Evolutionary conservation across 2,888 invertebrate genomes (phyloP), one percentile per base, ranked within the genome.

Genomic region (Pycnomerus fuliginosus): DNA sequence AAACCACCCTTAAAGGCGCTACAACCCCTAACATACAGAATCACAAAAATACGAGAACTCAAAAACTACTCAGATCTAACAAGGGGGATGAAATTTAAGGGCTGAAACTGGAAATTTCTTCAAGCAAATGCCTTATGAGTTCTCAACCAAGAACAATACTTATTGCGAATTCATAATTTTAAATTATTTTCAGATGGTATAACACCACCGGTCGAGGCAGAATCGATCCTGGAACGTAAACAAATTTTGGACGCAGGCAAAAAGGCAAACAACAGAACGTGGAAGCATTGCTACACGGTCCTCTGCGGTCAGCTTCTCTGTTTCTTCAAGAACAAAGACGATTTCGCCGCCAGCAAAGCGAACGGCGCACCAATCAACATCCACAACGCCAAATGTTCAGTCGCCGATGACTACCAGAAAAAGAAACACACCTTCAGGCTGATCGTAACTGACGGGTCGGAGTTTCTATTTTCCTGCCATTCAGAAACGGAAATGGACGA

Each of bases 241-340:
- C 97, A 98, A 67, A 92, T 96, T 58, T 77, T 93, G 0, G 91
- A 92, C 44, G 85, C 88, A 47, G 96, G 96, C 5, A 95, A 94
- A 73, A 86, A 91, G 55, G 95, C 98, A 0, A 88, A 96, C 0
- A 90, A 96, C 3, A 80, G 98, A 3, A 91, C 94, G 0, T 99
- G 99, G 99, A 94, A 96, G 64, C 83, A 82, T 39, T 92, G 90
- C 75, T 92, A 96, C 74, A 89, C 93, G 0, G 97, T 97, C 39
- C 78, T 99, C 14, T 98, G 96, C 68, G 98, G 98, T 0, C 98
- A 99, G 69, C 76, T 97, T 59, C 76, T 99, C 36, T 97, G 96
- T 75, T 98, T 99, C 85, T 99, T 98, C 79, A 88, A 95, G 67
- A 95, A 96, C 68, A 88, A 90, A 65, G 84, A 87, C 56, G 94